These are phyloP conservation scores for Thalassophryne amazonica DNA, from an alignment of 2,797 vertebrate genomes.

Conservation along the genomic window DNA sequence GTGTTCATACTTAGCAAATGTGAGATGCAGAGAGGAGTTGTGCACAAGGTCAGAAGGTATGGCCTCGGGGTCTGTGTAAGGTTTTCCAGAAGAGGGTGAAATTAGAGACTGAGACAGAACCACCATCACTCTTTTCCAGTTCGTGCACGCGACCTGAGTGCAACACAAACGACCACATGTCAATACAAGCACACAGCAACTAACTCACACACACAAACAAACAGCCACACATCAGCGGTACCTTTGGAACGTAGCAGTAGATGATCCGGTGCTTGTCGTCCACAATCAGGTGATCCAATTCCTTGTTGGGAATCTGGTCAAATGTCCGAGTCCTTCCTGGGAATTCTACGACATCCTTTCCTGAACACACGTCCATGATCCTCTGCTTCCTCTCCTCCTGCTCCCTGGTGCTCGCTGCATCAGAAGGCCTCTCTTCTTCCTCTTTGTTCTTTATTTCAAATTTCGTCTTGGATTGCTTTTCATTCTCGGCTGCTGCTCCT, in stretches of 20 bases:
- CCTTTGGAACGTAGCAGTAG: slow-evolving; percentile 96
- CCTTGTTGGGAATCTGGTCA: slow-evolving; percentile 88
- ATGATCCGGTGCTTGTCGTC: slow-evolving; percentile 90
- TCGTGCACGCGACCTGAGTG: slow-evolving; percentile 86
- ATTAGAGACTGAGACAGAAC: slow-evolving; percentile 88
- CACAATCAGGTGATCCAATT: slow-evolving; percentile 91
- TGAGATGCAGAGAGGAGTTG: slow-evolving; percentile 79
- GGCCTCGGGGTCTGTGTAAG: slow-evolving; percentile 84
- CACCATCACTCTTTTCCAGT: slow-evolving; percentile 95
- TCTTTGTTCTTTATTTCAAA: not conserved
- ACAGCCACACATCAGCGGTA: slow-evolving; percentile 18
- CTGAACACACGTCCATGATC: slow-evolving; percentile 79
- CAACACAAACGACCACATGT: not conserved
- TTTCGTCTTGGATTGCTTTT: slow-evolving; percentile 1
- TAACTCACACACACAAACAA: not conserved
- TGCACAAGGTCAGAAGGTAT: slow-evolving; percentile 84
- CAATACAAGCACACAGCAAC: not conserved
- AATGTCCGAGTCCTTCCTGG: slow-evolving; percentile 83
- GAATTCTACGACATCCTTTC: slow-evolving; percentile 78
- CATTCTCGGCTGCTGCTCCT: not conserved
- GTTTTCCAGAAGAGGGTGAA: slow-evolving; percentile 77
- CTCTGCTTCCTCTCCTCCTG: slow-evolving; percentile 61
- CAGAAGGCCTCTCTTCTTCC: not conserved
- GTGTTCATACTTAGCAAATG: slow-evolving; percentile 73
- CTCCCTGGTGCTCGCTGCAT: not conserved